Evolutionary conservation across 2,797 vertebrate genomes (phyloP).

Genomic region (Peromyscus aztecus): DNA sequence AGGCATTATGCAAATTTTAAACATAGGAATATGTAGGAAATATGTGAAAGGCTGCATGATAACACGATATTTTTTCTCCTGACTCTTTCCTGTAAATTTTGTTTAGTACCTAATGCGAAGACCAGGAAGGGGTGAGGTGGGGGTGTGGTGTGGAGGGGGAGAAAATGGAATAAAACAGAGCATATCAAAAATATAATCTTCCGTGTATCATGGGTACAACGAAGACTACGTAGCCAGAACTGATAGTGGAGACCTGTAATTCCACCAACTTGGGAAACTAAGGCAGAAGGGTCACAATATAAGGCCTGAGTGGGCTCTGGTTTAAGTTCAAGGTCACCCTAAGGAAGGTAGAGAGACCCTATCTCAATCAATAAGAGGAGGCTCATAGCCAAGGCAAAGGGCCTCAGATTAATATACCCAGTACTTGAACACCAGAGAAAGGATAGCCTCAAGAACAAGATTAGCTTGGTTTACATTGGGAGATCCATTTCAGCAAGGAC

Average conservation of each 20-base stretch:
- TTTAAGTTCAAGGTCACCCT: no score
- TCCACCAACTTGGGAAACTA: not conserved
- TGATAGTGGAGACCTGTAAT: not conserved
- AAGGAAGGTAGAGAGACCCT: not conserved
- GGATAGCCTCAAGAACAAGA: no score
- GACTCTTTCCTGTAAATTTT: not conserved
- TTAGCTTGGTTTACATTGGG: no score
- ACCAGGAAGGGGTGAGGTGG: rapidly evolving
- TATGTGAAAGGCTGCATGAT: not conserved
- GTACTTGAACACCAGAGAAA: not conserved
- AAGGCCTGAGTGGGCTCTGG: not conserved
- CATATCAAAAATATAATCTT: no score
- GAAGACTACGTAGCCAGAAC: no score
- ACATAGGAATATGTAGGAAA: not conserved
- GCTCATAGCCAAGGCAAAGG: rapidly evolving
- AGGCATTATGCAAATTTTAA: rapidly evolving
- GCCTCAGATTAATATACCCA: not conserved
- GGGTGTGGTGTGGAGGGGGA: no score
- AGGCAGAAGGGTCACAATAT: no score
- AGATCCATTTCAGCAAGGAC: not conserved
- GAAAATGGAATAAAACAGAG: not conserved
- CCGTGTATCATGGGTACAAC: not conserved
- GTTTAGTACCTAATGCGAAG: not conserved
- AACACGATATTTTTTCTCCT: rapidly evolving
- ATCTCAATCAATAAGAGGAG: not conserved